Evolutionary conservation across 2,797 vertebrate genomes (phyloP).

Genomic region (Rhinophrynus dorsalis): DNA sequence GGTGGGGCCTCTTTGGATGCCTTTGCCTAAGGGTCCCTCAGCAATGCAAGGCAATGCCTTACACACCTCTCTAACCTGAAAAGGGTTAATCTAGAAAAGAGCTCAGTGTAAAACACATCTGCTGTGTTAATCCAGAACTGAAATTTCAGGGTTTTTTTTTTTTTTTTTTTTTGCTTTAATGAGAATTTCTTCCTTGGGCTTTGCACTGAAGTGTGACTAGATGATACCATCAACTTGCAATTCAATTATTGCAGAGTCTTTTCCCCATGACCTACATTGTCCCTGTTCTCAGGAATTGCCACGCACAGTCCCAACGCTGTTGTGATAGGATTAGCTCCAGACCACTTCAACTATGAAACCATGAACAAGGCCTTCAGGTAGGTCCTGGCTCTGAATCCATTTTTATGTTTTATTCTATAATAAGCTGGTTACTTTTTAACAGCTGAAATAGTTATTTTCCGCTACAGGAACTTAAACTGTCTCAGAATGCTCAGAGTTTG

Average conservation of each 20-base stretch:
- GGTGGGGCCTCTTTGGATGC: too few relatives aligned
- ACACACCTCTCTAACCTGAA: too few relatives aligned
- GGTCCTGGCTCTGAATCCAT: slow-evolving; percentile 48
- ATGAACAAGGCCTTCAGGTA: slow-evolving; percentile 92
- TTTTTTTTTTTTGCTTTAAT: slow-evolving; percentile 37
- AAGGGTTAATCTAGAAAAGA: background rate
- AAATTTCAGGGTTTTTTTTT: slow-evolving; percentile 22
- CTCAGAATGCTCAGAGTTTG: too few relatives aligned
- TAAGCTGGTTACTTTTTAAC: slow-evolving; percentile 35
- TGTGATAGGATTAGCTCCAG: slow-evolving; percentile 88
- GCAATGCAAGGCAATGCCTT: too few relatives aligned
- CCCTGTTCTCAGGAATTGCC: slow-evolving; percentile 73
- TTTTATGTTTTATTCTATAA: slow-evolving; percentile 20
- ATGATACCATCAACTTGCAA: slow-evolving; percentile 12
- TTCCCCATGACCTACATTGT: slow-evolving; percentile 28
- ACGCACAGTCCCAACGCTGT: slow-evolving; percentile 87
- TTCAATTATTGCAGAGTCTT: slow-evolving; percentile 41
- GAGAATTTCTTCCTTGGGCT: slow-evolving; percentile 41
- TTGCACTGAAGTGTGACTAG: slow-evolving; percentile 35
- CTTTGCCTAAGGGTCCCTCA: too few relatives aligned
- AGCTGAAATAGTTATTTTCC: slow-evolving; percentile 8
- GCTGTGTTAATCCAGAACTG: slow-evolving; percentile 1
- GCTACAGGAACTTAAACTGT: slow-evolving; percentile 20
- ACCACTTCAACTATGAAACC: slow-evolving; percentile 87
- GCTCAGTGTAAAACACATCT: background rate